Conservation (phyloP, 2,113 vertebrate genomes). For the Tringa solitaria region DNA sequence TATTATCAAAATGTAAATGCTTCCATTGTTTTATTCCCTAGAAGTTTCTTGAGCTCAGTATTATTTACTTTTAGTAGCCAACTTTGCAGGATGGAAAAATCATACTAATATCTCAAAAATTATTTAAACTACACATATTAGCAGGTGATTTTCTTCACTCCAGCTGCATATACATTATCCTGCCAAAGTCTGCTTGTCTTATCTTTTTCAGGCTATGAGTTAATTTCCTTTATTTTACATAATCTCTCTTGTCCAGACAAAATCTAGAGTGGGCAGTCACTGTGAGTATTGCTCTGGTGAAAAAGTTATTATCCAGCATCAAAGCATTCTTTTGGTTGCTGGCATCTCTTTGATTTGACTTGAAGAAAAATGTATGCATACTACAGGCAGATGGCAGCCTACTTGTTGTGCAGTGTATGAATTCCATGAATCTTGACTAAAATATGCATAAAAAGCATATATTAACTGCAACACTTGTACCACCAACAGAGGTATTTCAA, state of each 20-base stretch:
- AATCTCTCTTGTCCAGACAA: background rate
- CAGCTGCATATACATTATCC: background rate
- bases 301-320: background rate
- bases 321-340: constrained; percentile 27
- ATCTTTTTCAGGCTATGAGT: background rate
- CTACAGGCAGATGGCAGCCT: background rate
- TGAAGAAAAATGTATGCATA: background rate
- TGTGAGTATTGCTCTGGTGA: background rate
- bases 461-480: background rate
- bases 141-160: background rate
- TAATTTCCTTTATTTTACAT: background rate
- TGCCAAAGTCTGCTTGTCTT: background rate
- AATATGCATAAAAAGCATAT: background rate
- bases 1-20: background rate
- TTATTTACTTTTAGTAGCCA: background rate
- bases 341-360: constrained; percentile 4
- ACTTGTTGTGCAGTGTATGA: background rate
- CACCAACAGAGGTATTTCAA: background rate
- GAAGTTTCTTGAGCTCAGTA: background rate
- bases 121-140: background rate
- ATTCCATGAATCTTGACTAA: background rate
- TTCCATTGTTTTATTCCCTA: background rate
- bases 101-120: background rate
- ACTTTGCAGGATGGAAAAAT: background rate
- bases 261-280: background rate